These are phyloP conservation scores for Pollachius pollachius DNA, from an alignment of 2,113 vertebrate species.

Conservation along the genomic window DNA sequence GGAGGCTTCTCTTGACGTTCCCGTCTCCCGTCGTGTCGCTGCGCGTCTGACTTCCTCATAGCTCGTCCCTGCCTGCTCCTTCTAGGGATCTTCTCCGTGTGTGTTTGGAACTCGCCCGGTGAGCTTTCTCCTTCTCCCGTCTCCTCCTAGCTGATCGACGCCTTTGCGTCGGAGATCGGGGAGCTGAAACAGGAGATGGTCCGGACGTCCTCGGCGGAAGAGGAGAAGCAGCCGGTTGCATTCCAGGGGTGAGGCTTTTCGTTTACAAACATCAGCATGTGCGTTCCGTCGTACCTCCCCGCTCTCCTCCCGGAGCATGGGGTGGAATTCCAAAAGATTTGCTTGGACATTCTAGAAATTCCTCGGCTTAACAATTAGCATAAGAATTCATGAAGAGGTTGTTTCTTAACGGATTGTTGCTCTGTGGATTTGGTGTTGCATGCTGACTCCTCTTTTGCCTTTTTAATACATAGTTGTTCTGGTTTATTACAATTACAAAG, in stretches of 20 bases:
- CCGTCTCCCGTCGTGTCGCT: neutral
- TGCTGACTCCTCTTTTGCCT: neutral
- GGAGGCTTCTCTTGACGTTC: neutral
- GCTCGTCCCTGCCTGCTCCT: neutral
- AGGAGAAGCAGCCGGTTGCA: constrained; percentile 52
- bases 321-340: neutral
- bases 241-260: constrained; percentile 47
- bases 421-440: neutral
- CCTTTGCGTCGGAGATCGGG: constrained; percentile 87
- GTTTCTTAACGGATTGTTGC: too few species aligned
- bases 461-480: too few species aligned
- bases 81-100: neutral
- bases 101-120: neutral
- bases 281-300: too few species aligned
- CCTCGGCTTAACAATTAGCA: too few species aligned
- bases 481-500: too few species aligned
- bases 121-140: constrained; percentile 11
- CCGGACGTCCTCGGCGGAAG: constrained; percentile 65
- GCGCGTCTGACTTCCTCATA: constrained; percentile 8
- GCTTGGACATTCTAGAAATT: neutral
- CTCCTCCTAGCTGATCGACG: constrained; percentile 84
- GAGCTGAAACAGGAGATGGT: constrained; percentile 94
- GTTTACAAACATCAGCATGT: neutral
- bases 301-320: neutral
- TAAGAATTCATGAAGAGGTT: too few species aligned